These are phyloP conservation scores for Gadus chalcogrammus DNA, from an alignment of 2,113 vertebrate genomes.

Conservation along the genomic window DNA sequence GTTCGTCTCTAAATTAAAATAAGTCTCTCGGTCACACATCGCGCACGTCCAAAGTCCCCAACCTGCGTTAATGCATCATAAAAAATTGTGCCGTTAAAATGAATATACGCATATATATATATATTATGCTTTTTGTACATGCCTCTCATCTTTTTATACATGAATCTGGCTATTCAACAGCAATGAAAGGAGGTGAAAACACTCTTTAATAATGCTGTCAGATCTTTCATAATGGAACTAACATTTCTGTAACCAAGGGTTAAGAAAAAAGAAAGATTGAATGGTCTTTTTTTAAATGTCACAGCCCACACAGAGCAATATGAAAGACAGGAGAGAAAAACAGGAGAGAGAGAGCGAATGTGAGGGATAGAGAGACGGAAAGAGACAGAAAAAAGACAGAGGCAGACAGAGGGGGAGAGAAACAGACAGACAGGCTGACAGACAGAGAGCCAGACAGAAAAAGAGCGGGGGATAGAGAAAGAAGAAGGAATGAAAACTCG, in stretches of 20 bases:
- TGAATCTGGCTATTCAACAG: constrained; percentile 35
- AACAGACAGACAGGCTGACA: background rate
- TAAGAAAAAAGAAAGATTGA: constrained; percentile 23
- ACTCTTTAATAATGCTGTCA: constrained; percentile 32
- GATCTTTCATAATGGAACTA: constrained; percentile 47
- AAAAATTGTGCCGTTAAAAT: too few species aligned
- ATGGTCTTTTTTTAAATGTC: constrained; percentile 62
- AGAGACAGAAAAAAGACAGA: background rate
- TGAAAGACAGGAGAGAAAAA: background rate
- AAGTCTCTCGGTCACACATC: too few species aligned
- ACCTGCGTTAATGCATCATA: too few species aligned
- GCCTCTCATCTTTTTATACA: too few species aligned
- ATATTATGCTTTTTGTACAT: too few species aligned
- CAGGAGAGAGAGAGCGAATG: constrained; percentile 1
- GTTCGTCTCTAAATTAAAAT: too few species aligned
- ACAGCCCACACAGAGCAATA: constrained; percentile 36
- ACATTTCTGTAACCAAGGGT: constrained; percentile 49
- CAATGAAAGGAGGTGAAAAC: constrained; percentile 46
- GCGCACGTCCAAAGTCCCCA: too few species aligned
- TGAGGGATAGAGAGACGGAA: background rate
- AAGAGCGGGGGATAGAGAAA: too few species aligned
- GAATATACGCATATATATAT: background rate
- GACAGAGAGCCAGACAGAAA: too few species aligned
- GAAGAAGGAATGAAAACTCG: too few species aligned
- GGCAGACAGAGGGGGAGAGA: constrained; percentile 1